These are phyloP conservation scores for Aldrovandia affinis DNA, from an alignment of 2,797 vertebrate species.

Conservation along the genomic window DNA sequence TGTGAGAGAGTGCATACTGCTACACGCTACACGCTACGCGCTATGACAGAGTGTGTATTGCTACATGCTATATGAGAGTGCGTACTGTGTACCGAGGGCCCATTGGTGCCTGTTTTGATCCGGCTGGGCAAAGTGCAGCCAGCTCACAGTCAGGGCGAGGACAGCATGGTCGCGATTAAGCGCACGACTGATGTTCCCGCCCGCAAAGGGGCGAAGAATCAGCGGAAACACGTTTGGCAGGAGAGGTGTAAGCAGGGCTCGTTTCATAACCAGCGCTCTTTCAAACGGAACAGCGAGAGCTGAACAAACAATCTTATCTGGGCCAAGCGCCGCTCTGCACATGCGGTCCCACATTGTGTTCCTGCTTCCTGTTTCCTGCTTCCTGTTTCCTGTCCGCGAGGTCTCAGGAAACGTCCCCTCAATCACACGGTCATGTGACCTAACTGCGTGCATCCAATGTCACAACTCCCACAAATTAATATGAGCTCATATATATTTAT, in stretches of 20 bases:
- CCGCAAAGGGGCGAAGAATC: neutral
- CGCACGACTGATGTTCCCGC: neutral
- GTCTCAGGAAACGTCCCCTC: neutral
- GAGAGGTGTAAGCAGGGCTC: no score
- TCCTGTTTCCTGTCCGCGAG: neutral
- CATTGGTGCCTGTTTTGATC: neutral
- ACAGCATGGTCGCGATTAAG: no score
- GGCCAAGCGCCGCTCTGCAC: neutral
- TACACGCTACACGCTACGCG: no score
- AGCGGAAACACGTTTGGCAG: neutral
- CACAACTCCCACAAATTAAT: no score
- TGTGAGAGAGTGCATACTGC: neutral
- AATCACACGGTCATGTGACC: no score
- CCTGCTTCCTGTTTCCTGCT: neutral
- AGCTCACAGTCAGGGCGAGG: no score
- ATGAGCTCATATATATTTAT: no score
- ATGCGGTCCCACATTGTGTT: neutral
- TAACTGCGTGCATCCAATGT: no score
- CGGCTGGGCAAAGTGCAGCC: neutral
- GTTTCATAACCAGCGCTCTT: neutral
- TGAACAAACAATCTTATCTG: neutral
- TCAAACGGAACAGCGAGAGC: neutral
- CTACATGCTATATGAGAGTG: no score
- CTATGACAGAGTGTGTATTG: no score
- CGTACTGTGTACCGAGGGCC: no score